Evolutionary conservation across 2,888 invertebrate genomes (phyloP).

Genomic region (Drymonia ruficornis): DNA sequence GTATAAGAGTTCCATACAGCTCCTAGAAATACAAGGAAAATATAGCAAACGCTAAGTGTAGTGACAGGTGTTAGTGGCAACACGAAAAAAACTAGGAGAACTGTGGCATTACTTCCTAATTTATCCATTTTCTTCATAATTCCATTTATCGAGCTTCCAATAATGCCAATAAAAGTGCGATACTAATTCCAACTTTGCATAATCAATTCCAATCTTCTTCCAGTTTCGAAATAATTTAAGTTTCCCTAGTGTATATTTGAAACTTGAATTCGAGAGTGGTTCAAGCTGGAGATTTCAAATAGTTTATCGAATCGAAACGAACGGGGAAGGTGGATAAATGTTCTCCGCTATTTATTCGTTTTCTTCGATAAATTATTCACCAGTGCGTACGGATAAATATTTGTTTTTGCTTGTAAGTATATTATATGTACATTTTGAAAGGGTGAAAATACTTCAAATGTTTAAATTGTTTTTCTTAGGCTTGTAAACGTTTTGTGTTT

Average conservation of each 20-base stretch:
- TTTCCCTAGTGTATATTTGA: constrained; percentile 54
- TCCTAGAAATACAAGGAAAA: too few species aligned
- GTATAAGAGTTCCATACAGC: too few species aligned
- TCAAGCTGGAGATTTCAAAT: constrained; percentile 15
- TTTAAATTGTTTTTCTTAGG: constrained; percentile 56
- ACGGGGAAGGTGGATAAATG: constrained; percentile 2
- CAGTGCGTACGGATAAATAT: constrained; percentile 45
- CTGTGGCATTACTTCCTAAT: neutral
- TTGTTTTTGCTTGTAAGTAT: constrained; percentile 77
- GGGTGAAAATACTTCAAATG: constrained; percentile 51
- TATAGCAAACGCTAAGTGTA: too few species aligned
- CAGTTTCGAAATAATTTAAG: constrained; percentile 65
- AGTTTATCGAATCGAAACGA: constrained; percentile 23
- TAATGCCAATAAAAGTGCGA: neutral
- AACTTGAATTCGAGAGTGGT: constrained; percentile 56
- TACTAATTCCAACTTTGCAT: constrained; percentile 33
- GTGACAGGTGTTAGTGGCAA: too few species aligned
- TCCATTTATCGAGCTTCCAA: neutral
- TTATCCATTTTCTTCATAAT: neutral
- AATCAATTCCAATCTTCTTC: constrained; percentile 52
- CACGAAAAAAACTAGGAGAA: too few species aligned
- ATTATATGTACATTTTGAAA: constrained; percentile 81
- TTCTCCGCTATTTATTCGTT: constrained; percentile 21
- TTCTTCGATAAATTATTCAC: constrained; percentile 28
- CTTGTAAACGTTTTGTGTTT: constrained; percentile 71